A percentile compares a stretch with the other conserved stretches of the same genome.
Evolutionary conservation across 2,797 vertebrate genomes (phyloP).

Genomic region (Parauchenoglanis ngamensis): DNA sequence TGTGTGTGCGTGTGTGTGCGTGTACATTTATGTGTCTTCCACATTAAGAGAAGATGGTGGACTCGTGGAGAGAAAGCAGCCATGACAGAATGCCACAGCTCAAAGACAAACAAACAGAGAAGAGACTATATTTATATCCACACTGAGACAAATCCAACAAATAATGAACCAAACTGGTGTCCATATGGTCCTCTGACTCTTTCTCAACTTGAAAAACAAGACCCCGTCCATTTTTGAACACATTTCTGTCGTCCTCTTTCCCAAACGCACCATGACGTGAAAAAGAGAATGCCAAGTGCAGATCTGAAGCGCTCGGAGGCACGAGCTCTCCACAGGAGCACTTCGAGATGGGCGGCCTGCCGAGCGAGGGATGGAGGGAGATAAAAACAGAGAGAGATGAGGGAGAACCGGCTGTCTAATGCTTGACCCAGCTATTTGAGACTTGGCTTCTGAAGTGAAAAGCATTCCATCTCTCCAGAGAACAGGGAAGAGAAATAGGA

Average conservation of each 20-base stretch:
- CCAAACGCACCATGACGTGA: not conserved
- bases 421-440: conserved; percentile 45
- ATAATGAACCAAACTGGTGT: conserved; percentile 13
- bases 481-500: conserved; percentile 16
- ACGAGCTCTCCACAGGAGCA: conserved; percentile 36
- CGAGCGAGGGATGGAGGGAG: conserved; percentile 26
- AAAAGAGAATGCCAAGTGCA: conserved; percentile 35
- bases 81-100: conserved; percentile 51
- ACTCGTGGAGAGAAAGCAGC: conserved; percentile 40
- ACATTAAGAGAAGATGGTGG: conserved; percentile 21
- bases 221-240: not conserved
- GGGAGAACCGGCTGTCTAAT: conserved; percentile 22
- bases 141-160: conserved; percentile 7
- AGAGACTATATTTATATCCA: conserved; percentile 39
- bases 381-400: conserved; percentile 11
- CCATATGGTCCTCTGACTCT: conserved; percentile 11
- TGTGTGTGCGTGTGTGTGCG: not conserved
- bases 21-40: not conserved
- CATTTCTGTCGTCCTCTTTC: not conserved
- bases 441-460: conserved; percentile 43
- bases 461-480: conserved; percentile 31
- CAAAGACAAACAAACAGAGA: conserved; percentile 40
- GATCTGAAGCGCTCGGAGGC: conserved; percentile 43
- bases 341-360: conserved; percentile 35
- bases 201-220: not conserved